phyloP scores from a whole-genome alignment of 2,113 vertebrate genomes.

The Gambusia affinis region DNA sequence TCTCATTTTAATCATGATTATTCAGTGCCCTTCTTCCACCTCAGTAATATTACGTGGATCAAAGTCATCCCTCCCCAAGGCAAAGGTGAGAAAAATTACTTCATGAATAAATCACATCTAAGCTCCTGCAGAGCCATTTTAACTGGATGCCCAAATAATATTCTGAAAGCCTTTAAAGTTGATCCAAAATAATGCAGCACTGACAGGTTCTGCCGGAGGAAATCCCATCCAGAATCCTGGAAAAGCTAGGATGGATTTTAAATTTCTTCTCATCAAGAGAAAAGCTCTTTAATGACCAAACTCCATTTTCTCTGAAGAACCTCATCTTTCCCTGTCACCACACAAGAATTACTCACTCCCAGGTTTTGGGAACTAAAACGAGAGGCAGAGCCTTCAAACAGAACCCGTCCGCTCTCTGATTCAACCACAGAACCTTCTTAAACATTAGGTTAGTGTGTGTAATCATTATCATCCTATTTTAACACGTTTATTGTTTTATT shows the following conservation, averaged over 20 bases:
- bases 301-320: background rate
- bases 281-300: background rate
- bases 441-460: background rate
- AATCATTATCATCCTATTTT: too few species aligned
- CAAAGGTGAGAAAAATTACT: background rate
- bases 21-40: background rate
- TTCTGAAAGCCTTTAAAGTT: background rate
- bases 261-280: background rate
- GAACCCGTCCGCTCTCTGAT: background rate
- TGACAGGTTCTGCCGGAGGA: background rate
- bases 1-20: background rate
- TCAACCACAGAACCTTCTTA: background rate
- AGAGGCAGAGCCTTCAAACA: background rate
- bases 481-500: background rate
- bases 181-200: background rate
- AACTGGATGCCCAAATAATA: background rate
- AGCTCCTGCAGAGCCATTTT: background rate
- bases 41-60: background rate
- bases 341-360: background rate
- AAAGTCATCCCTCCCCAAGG: background rate
- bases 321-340: background rate
- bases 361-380: background rate
- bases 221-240: background rate
- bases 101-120: slow-evolving; percentile 1
- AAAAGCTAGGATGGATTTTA: background rate